A percentile compares a stretch with the other conserved stretches of the same genome.
Evolutionary conservation across 2,113 vertebrate species (phyloP).

Genomic region (Dromaius novaehollandiae): DNA sequence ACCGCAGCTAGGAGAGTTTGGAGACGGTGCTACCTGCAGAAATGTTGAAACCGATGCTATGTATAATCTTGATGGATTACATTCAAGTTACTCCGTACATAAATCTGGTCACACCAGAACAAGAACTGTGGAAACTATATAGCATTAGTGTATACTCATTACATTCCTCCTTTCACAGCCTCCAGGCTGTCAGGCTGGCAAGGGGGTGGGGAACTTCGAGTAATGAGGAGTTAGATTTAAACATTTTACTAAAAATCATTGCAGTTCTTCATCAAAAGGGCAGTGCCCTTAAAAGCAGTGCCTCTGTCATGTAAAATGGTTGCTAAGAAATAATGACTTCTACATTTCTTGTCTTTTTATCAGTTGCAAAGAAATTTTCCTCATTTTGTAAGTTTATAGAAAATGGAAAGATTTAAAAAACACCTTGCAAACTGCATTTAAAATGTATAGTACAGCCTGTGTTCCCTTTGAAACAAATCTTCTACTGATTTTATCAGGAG

Average conservation of each 20-base stretch:
- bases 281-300: background rate
- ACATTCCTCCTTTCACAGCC: slow-evolving; percentile 17
- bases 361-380: background rate
- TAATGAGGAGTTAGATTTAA: slow-evolving; percentile 28
- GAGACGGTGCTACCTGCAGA: background rate
- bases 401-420: background rate
- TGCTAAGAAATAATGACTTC: background rate
- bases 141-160: slow-evolving; percentile 26
- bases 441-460: slow-evolving; percentile 5
- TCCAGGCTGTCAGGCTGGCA: background rate
- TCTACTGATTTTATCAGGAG: slow-evolving; percentile 1
- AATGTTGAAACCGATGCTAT: background rate
- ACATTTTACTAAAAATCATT: slow-evolving; percentile 21
- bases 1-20: background rate
- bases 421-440: background rate
- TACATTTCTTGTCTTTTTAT: background rate
- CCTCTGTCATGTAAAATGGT: background rate
- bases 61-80: slow-evolving; percentile 29
- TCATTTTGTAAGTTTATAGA: slow-evolving; percentile 6
- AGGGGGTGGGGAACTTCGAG: background rate
- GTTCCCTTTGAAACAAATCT: slow-evolving; percentile 31
- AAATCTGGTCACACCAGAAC: slow-evolving; percentile 54
- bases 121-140: slow-evolving; percentile 38
- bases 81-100: slow-evolving; percentile 17
- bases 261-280: background rate